Conservation (phyloP, 2,113 vertebrate genomes). For the Dicaeum eximium region DNA sequence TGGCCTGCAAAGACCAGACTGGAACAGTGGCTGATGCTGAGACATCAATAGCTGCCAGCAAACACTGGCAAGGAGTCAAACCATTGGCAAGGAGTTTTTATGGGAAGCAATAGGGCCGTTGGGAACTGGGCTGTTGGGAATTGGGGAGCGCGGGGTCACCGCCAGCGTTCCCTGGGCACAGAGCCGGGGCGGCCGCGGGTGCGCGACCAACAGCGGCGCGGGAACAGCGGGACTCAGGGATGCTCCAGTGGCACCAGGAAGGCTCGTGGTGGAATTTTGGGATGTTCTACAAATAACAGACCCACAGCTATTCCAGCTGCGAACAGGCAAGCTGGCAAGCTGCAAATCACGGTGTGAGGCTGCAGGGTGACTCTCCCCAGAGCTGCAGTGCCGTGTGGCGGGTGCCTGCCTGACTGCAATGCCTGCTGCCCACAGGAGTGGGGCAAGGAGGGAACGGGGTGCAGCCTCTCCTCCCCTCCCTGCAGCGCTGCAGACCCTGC, state of each 20-base stretch:
- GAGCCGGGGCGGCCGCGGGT: constrained; percentile 18
- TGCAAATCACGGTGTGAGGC: constrained; percentile 29
- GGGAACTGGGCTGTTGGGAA: no score
- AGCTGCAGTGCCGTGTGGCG: background rate
- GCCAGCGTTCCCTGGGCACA: background rate
- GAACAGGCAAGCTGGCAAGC: constrained; percentile 38
- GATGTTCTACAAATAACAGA: constrained; percentile 67
- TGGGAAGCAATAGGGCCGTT: background rate
- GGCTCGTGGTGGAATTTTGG: constrained; percentile 65
- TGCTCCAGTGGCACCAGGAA: constrained; percentile 48
- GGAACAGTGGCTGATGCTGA: background rate
- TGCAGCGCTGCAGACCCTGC: background rate
- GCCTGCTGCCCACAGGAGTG: background rate
- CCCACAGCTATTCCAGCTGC: constrained; percentile 66
- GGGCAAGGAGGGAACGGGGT: background rate
- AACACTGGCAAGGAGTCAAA: background rate
- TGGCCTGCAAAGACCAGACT: background rate
- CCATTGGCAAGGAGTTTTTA: background rate
- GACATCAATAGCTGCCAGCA: background rate
- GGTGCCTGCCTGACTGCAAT: background rate
- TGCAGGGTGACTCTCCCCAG: constrained; percentile 46
- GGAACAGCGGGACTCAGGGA: constrained; percentile 67
- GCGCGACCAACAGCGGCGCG: constrained; percentile 52
- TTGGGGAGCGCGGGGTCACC: constrained; percentile 17
- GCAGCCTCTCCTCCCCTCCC: background rate